A percentile compares a stretch with the other conserved stretches of the same genome.
phyloP scores from a whole-genome alignment of 2,888 invertebrate species.

The Agonopterix alstromeriana region DNA sequence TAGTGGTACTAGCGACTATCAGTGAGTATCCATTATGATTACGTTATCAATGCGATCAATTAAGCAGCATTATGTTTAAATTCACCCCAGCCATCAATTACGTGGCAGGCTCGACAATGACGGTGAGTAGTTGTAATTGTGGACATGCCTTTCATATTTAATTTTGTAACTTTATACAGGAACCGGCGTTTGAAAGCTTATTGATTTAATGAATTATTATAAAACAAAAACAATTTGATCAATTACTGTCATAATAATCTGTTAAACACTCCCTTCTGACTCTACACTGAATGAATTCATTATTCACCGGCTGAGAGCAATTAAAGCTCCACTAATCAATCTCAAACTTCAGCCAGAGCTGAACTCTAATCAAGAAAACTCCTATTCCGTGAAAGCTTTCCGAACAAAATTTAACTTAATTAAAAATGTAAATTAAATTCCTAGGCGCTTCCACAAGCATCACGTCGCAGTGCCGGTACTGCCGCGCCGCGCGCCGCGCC shows the following conservation, averaged over 20 bases:
- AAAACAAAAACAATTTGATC: conserved; percentile 33
- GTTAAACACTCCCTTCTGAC: conserved; percentile 55
- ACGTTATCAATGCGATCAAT: conserved; percentile 63
- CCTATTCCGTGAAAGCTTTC: conserved; percentile 75
- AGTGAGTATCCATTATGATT: conserved; percentile 46
- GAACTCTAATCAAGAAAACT: conserved; percentile 77
- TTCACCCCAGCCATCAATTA: conserved; percentile 61
- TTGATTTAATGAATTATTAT: not conserved
- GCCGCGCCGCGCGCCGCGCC: conserved; percentile 18
- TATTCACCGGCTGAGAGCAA: conserved; percentile 73
- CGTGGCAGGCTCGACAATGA: conserved; percentile 31
- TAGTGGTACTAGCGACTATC: conserved; percentile 23
- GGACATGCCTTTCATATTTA: conserved; percentile 29
- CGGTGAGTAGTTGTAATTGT: conserved; percentile 22
- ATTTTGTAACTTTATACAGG: too few species aligned
- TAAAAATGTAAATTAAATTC: conserved; percentile 78
- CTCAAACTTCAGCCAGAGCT: conserved; percentile 73
- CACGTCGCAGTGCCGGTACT: conserved; percentile 37
- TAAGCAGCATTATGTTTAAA: conserved; percentile 65
- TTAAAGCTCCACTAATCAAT: conserved; percentile 76
- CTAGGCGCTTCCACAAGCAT: conserved; percentile 74
- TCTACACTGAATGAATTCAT: conserved; percentile 70
- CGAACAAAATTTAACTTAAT: conserved; percentile 77
- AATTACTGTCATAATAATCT: conserved; percentile 51
- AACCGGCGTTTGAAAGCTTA: too few species aligned